Base-by-base conservation (phyloP, 1,140 invertebrate genomes). In the Drosophila melanica region DNA sequence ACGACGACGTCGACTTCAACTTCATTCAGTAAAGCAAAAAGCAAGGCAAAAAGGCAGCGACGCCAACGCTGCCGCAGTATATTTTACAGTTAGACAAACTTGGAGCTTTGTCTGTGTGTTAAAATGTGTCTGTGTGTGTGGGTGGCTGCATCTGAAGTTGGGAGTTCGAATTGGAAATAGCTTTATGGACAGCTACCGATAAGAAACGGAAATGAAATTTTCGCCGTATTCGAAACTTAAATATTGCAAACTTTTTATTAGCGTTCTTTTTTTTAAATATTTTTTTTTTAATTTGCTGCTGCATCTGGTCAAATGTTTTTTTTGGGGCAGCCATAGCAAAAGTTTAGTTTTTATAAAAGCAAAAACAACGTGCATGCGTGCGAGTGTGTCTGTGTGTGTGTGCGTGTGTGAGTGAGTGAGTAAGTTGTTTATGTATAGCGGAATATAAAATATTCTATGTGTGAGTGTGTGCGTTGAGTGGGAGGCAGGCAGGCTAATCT, bases 51-150 rank as follows among this genome's bases (percentile, higher is more conserved):
- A 66, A 70, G 55, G 45, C 68, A 74, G 57, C 55, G 50, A 59
- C 69, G 62, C 51, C 57, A 75, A 60, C 77, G 70, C 45, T 35
- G 71, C 66, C 60, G 65, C 77, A 85, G 70, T 71, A 84, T 67
- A 85, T 84, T 80, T 85, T 74, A 80, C 81, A 78, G 78, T 79
- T 81, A 78, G 70, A 81, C 81, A 86, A 81, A 86, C 75, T 86
- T 73, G 54, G 30, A 59, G 69, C 64, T 68, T 58, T 75, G 57
- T 42, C 35, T 48, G 33, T 65, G n/a, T 63, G 47, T n/a, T n/a
- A 45, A 33, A 59, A 16, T 48, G 53, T 30, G 42, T 54, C 62
- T 66, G 50, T 48, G 57, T 69, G 51, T 63, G 44, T 47, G 60
- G 45, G 42, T 65, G 58, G 20, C 47, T 62, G 75, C 58, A 54